Evolutionary conservation across 1,140 invertebrate genomes (phyloP), one percentile per base, ranked within the genome.

Genomic region (Drosophila triauraria): DNA sequence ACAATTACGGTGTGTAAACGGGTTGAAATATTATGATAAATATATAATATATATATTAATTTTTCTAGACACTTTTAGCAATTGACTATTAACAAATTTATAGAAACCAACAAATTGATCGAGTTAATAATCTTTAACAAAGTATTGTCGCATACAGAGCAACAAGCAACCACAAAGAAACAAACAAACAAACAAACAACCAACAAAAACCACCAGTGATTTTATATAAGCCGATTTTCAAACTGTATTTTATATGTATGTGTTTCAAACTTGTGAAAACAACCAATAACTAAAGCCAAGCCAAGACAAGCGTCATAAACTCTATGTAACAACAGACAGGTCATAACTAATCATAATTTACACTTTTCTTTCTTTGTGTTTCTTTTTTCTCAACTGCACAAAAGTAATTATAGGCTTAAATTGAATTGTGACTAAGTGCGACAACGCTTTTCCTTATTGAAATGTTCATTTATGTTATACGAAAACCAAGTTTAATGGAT

Each of bases 141-240:
- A 67, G 44, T 67, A 67, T 50, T 72, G 53, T 72, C 69, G 69
- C 69, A 38, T 50, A 50, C 44, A 27, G 62, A 59, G 53, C 44
- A 72, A 30, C 74, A 76, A 59, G 48, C 40, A 75, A 38, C 70
- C 61, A 75, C 47, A 71, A 50, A 50, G 32, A 67, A 54, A 44
- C 27, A 30, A 30, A 30, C 58, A 57, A 79, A 82, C 43, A 79
- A 74, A 25, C 64, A 76, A 70, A 71, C 42, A 50, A 79, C 67
- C 42, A 72, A 74, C 54, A 74, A 78, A 67, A 75, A 87, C 84
- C 84, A 87, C 84, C 84, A 87, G 84, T 87, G 84, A 87, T 88
- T 87, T 87, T 88, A 69, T 87, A 87, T 77, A 83, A 88, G 61
- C 76, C 84, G 76, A 88, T 88, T 83, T 76, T 87, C 80, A 70